A percentile compares a stretch with the other conserved stretches of the same genome.
These are phyloP conservation scores for Eilema caniola DNA, from an alignment of 2,888 invertebrate genomes.

Conservation along the genomic window DNA sequence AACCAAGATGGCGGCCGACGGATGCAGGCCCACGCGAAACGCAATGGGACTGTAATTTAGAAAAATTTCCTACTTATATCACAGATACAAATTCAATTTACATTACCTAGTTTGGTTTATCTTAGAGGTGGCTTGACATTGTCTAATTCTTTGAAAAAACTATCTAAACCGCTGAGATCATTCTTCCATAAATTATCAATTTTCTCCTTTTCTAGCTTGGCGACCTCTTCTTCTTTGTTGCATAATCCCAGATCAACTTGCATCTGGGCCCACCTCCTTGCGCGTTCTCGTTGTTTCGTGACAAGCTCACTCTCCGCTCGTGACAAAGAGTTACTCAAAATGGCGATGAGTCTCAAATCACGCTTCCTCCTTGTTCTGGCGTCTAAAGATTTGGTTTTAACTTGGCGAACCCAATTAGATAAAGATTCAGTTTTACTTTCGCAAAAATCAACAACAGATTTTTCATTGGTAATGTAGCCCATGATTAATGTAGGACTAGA, in stretches of 20 bases:
- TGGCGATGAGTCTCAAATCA: constrained; percentile 89
- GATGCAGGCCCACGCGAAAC: constrained; percentile 87
- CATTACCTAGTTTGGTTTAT: constrained; percentile 72
- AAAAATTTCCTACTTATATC: constrained; percentile 86
- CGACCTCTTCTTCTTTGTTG: constrained; percentile 79
- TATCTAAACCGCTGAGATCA: constrained; percentile 89
- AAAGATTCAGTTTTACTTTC: constrained; percentile 87
- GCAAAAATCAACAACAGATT: constrained; percentile 82
- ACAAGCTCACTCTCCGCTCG: constrained; percentile 88
- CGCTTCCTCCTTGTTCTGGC: constrained; percentile 87
- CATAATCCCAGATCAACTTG: constrained; percentile 82
- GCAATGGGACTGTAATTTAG: constrained; percentile 87
- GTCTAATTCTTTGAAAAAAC: constrained; percentile 89
- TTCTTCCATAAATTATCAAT: constrained; percentile 85
- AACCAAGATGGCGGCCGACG: constrained; percentile 87
- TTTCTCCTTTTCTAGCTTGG: constrained; percentile 78
- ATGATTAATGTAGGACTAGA: constrained; percentile 72
- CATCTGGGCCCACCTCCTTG: constrained; percentile 87
- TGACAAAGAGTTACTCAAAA: constrained; percentile 87
- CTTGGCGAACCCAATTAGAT: constrained; percentile 88
- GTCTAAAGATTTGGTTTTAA: constrained; percentile 87
- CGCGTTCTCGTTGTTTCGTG: constrained; percentile 88
- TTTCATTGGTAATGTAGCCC: constrained; percentile 60
- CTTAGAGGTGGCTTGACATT: constrained; percentile 84
- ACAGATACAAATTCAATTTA: constrained; percentile 79